A percentile compares a stretch with the other conserved stretches of the same genome.
phyloP scores from a whole-genome alignment of 2,113 vertebrate genomes.

The Osmerus mordax region DNA sequence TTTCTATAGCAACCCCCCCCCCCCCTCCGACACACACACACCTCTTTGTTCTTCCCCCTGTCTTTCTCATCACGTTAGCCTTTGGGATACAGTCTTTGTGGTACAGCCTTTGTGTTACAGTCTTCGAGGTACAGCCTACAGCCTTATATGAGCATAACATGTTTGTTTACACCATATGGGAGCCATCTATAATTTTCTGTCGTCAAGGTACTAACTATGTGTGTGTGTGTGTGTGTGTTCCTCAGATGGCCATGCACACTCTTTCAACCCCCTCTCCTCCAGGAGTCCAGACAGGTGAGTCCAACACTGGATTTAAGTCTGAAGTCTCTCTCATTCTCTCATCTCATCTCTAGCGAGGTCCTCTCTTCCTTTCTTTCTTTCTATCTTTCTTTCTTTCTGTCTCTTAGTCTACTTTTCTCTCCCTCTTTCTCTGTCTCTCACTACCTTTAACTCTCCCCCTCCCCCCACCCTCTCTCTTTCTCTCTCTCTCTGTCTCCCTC shows the following conservation, averaged over 20 bases:
- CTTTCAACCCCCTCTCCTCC: constrained; percentile 76
- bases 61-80: too few relatives aligned
- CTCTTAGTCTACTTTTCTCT: not conserved
- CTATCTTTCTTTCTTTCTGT: too few relatives aligned
- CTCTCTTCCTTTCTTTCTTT: too few relatives aligned
- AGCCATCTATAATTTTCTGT: too few relatives aligned
- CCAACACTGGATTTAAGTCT: too few relatives aligned
- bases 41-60: not conserved
- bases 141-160: too few relatives aligned
- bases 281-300: constrained; percentile 83
- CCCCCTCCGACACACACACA: not conserved
- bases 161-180: not conserved
- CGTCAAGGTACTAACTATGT: not conserved
- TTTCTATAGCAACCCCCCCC: constrained; percentile 8
- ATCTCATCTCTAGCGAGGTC: too few relatives aligned
- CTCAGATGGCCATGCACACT: constrained; percentile 48
- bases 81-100: too few relatives aligned
- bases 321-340: too few relatives aligned
- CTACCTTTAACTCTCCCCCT: not conserved
- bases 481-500: constrained; percentile 10
- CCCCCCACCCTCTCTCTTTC: not conserved
- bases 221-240: constrained; percentile 11
- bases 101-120: too few relatives aligned
- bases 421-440: not conserved
- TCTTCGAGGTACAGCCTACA: too few relatives aligned